Conservation (phyloP, 2,797 vertebrate genomes). For the Glossophaga mutica region DNA sequence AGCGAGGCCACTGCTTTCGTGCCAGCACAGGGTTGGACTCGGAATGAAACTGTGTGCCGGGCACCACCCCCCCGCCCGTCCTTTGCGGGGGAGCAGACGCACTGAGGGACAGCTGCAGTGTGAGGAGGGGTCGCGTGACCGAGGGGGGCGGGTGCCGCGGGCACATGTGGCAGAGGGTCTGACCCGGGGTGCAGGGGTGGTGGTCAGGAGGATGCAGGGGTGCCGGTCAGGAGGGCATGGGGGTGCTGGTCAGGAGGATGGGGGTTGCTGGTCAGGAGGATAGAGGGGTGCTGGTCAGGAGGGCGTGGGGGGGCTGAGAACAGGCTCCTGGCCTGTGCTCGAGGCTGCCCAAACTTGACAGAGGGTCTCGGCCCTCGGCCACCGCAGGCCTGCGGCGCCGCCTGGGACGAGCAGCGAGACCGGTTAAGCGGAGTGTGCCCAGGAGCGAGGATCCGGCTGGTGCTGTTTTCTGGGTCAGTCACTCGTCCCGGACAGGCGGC, state of each 20-base stretch:
- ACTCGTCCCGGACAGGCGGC: conserved; percentile 57
- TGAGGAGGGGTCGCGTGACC: neutral
- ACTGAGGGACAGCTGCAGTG: neutral
- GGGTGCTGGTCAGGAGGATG: too few species aligned
- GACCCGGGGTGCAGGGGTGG: neutral
- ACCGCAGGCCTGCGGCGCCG: neutral
- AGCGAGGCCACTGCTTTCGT: neutral
- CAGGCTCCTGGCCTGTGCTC: neutral
- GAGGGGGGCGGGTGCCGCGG: neutral
- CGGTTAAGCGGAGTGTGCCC: neutral
- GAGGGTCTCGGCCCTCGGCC: neutral
- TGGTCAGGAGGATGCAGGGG: neutral
- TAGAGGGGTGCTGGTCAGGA: neutral
- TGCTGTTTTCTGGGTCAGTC: conserved; percentile 59
- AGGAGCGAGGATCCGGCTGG: conserved; percentile 27
- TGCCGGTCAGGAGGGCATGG: too few species aligned
- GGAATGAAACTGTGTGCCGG: neutral
- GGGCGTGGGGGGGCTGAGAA: neutral
- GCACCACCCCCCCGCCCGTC: neutral
- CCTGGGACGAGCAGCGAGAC: conserved; percentile 52
- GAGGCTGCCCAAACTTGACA: rapidly evolving
- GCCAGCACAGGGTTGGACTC: neutral
- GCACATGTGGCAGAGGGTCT: too few species aligned
- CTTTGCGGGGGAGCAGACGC: neutral
- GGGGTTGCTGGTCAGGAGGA: too few species aligned